Conservation (phyloP, 92 coral and sea anemone genomes). For the Actinernus sp. region DNA sequence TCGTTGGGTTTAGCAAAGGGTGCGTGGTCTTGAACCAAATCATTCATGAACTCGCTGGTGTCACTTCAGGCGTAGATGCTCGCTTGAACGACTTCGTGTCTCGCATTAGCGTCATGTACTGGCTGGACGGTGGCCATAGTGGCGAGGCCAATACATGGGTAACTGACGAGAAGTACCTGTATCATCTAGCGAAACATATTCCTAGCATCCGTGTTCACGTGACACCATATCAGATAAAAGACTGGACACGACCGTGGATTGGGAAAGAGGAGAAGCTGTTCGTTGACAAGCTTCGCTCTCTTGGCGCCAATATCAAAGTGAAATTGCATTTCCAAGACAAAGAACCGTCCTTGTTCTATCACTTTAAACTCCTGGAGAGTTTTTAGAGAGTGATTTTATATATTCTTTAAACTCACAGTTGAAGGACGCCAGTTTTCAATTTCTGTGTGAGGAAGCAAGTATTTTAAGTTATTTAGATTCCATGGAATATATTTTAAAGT, state of each 20-base stretch:
- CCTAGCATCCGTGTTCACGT: slow-evolving; percentile 91
- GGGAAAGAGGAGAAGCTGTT: slow-evolving; percentile 81
- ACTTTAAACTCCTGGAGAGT: slow-evolving; percentile 86
- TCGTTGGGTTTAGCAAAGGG: slow-evolving; percentile 98
- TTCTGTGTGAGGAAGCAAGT: too few species aligned
- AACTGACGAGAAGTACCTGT: slow-evolving; percentile 91
- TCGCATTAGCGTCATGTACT: slow-evolving; percentile 88
- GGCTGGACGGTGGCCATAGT: slow-evolving; percentile 98
- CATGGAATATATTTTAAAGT: too few species aligned
- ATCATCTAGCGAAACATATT: slow-evolving; percentile 77
- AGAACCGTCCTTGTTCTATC: slow-evolving; percentile 85
- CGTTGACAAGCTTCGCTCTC: slow-evolving; percentile 85
- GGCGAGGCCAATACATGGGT: slow-evolving; percentile 99
- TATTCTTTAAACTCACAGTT: too few species aligned
- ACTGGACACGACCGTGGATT: slow-evolving; percentile 95
- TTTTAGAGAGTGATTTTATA: slow-evolving; percentile 65
- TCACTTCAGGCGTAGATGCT: slow-evolving; percentile 71
- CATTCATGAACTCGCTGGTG: slow-evolving; percentile 80
- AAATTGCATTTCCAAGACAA: slow-evolving; percentile 88
- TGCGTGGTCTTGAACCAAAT: slow-evolving; percentile 96
- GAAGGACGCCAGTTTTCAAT: too few species aligned
- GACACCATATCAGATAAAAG: slow-evolving; percentile 97
- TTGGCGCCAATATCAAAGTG: slow-evolving; percentile 86
- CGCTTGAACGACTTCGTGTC: slow-evolving; percentile 73
- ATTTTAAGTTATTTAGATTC: too few species aligned